Evolutionary conservation across 2,797 vertebrate species (phyloP).

Genomic region (Eleutherodactylus coqui): DNA sequence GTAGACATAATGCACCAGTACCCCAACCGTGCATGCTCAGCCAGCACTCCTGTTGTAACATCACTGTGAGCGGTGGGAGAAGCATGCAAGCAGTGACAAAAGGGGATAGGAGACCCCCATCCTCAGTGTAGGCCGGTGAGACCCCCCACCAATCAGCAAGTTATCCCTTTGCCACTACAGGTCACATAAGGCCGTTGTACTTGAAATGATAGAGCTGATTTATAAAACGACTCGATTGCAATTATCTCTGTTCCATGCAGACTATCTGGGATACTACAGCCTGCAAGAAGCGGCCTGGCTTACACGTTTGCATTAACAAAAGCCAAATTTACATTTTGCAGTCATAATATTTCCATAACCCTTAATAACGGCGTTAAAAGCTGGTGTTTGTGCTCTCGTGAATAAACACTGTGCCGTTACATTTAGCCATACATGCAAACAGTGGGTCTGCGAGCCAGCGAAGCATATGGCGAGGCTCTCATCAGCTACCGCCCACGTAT

Average conservation of each 20-base stretch:
- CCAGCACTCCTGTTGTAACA: no score
- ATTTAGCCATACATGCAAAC: conserved; percentile 11
- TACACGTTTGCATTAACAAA: background rate
- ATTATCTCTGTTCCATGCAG: background rate
- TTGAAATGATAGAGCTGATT: background rate
- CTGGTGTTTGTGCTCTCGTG: conserved; percentile 16
- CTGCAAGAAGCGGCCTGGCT: background rate
- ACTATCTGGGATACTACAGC: background rate
- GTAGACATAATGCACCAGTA: no score
- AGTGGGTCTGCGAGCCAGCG: conserved; percentile 2
- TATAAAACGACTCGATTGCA: background rate
- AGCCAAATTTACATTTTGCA: background rate
- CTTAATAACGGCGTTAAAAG: conserved; percentile 16
- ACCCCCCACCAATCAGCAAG: background rate
- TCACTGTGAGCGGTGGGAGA: no score
- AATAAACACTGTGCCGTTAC: conserved; percentile 36
- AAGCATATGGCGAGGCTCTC: conserved; percentile 39
- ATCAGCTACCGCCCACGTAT: conserved; percentile 35
- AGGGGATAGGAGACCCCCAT: no score
- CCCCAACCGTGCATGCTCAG: no score
- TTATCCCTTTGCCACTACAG: background rate
- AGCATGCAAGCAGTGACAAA: no score
- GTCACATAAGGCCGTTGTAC: no score
- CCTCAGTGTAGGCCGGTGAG: no score
- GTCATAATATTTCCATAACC: conserved; percentile 46